Evolutionary conservation across 2,888 invertebrate genomes (phyloP), one percentile per base, ranked within the genome.

Genomic region (Microctonus hyperodae): DNA sequence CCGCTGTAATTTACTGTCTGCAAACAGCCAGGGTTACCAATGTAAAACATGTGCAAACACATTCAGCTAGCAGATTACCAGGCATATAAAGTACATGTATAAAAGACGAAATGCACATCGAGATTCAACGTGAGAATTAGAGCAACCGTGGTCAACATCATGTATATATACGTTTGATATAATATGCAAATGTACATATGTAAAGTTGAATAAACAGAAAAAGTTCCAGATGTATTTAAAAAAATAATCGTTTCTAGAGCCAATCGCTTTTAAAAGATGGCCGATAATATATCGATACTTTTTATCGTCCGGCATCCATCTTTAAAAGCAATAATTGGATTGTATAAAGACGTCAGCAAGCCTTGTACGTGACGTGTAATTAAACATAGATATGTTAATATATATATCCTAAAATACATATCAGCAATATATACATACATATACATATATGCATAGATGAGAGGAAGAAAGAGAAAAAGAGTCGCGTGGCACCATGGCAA

Each of bases 1-100:
- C 73, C 75, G 72, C 73, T 72, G 79, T 83, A 83, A 83, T 83
- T 83, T 83, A 83, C 79, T 83, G 83, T 83, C 83, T 83, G 81
- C 82, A 83, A 83, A 83, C 82, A 83, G 31, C 76, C 81, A 77
- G 76, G 77, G 76, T 75, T n/a, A 74, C 75, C 74, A 75, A 79
- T 78, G 77, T 78, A 74, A 76, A 77, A 78, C 78, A 76, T 76
- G 78, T 73, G 75, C 76, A 76, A 76, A 75, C 76, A 77, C 76
- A 72, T 70, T 35, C 23, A 70, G 61, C 61, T 64, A 68, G 63
- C 68, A 70, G 64, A 73, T 67, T 67, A 69, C 60, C 10, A 20
- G 6, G 9, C 16, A 55, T 7, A 28, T 7, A 28, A 3, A 28
- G 28, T 28, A 7, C 7, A 28, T 28, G 28, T 28, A 7, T 28